These are phyloP conservation scores for Drosophila teissieri DNA, from an alignment of 1,140 invertebrate genomes.

Conservation along the genomic window DNA sequence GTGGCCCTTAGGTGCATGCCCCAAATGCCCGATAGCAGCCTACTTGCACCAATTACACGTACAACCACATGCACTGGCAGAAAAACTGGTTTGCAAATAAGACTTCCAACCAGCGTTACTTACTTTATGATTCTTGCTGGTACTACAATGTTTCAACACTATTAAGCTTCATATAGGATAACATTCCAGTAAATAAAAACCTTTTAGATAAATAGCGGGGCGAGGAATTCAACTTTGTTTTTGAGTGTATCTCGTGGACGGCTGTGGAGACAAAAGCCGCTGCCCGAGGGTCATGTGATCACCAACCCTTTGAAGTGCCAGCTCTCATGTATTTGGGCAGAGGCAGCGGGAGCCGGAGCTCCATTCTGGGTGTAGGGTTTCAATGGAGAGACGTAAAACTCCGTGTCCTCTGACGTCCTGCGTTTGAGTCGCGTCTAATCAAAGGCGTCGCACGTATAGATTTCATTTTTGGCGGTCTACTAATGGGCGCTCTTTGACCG, in stretches of 20 bases:
- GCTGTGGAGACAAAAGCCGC: slow-evolving; percentile 2
- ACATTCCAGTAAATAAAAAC: too few relatives aligned
- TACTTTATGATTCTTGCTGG: too few relatives aligned
- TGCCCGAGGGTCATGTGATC: slow-evolving; percentile 46
- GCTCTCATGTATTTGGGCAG: slow-evolving; percentile 22
- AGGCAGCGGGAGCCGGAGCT: background rate
- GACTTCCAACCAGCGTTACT: too few relatives aligned
- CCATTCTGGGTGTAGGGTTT: background rate
- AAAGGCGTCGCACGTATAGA: slow-evolving; percentile 76
- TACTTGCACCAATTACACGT: slow-evolving; percentile 71
- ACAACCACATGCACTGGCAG: slow-evolving; percentile 1
- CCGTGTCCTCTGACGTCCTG: slow-evolving; percentile 14
- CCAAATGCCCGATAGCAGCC: slow-evolving; percentile 40
- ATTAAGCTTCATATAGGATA: too few relatives aligned
- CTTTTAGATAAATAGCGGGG: too few relatives aligned
- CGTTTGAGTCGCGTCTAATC: slow-evolving; percentile 58
- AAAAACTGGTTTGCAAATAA: background rate
- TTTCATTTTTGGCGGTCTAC: slow-evolving; percentile 74
- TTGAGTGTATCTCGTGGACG: background rate
- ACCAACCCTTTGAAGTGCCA: slow-evolving; percentile 68
- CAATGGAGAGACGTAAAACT: background rate
- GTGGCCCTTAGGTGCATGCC: slow-evolving; percentile 58
- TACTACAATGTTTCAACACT: too few relatives aligned
- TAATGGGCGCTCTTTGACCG: slow-evolving; percentile 71
- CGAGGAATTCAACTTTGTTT: background rate